Percentiles rank a stretch among this genome's conserved stretches.
Conservation (phyloP, 2,888 invertebrate genomes). For the Ophion costatus region DNA sequence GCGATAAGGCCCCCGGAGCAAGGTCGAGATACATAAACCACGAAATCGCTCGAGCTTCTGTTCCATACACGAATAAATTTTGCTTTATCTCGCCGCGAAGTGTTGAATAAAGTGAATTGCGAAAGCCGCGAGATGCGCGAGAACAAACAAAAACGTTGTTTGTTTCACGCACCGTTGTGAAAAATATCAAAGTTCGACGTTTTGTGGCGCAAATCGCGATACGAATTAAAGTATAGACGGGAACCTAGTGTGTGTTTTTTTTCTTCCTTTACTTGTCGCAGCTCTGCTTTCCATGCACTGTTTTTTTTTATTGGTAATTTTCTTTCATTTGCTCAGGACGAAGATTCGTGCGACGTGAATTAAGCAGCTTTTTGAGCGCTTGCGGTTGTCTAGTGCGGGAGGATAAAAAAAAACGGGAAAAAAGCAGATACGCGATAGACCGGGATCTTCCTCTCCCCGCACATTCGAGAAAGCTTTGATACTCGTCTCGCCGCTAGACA, state of each 20-base stretch:
- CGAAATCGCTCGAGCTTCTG: background rate
- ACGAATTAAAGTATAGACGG: conserved; percentile 5
- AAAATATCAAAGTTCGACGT: conserved; percentile 19
- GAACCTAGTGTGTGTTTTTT: background rate
- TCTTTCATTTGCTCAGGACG: background rate
- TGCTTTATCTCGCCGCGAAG: conserved; percentile 8
- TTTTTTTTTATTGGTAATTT: background rate
- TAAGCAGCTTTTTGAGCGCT: background rate
- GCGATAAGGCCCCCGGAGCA: conserved; percentile 17
- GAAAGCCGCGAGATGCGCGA: conserved; percentile 20
- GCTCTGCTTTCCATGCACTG: background rate
- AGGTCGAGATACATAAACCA: conserved; percentile 39
- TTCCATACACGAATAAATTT: conserved; percentile 21
- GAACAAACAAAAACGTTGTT: background rate
- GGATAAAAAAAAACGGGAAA: background rate
- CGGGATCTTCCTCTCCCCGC: conserved; percentile 28
- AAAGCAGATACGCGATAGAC: conserved; percentile 3
- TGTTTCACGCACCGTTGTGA: background rate
- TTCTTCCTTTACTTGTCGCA: background rate
- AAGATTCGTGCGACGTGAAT: background rate
- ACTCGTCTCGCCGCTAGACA: conserved; percentile 78
- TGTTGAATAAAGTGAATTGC: conserved; percentile 36
- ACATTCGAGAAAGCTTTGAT: conserved; percentile 54
- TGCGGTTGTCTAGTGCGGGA: background rate
- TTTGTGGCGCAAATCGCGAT: background rate